phyloP scores from a whole-genome alignment of 2,113 vertebrate genomes.

The Myrmecophaga tridactyla region DNA sequence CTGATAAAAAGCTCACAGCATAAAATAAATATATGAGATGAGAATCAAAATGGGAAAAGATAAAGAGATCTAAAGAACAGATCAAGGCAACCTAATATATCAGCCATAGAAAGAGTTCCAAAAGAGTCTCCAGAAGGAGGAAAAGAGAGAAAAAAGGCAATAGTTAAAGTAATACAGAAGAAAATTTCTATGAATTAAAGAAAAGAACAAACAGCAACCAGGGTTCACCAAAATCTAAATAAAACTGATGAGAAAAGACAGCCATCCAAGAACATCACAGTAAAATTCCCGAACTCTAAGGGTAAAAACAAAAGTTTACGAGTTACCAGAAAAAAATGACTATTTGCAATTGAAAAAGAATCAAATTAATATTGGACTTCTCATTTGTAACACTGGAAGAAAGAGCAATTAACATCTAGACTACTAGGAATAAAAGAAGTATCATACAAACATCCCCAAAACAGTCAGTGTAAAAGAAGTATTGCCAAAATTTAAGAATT shows the following conservation, averaged over 20 bases:
- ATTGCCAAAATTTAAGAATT: background rate
- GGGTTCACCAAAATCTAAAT: background rate
- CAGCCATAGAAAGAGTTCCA: background rate
- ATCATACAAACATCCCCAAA: background rate
- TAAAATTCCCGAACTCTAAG: background rate
- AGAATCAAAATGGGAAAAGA: slow-evolving; percentile 2
- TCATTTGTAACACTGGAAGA: background rate
- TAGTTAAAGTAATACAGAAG: background rate
- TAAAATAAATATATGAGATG: background rate
- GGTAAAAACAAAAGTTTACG: background rate
- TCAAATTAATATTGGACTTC: slow-evolving; percentile 11
- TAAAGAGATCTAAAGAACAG: background rate
- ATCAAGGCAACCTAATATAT: background rate
- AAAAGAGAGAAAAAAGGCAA: background rate
- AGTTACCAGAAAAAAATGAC: background rate
- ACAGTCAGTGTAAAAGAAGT: background rate
- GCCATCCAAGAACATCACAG: too few species aligned
- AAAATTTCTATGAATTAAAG: background rate
- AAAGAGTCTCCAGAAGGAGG: background rate
- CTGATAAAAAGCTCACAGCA: background rate
- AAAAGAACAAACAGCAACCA: background rate
- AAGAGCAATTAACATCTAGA: background rate
- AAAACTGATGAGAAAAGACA: background rate
- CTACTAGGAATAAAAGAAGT: background rate
- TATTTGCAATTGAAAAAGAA: background rate